Percentiles rank a stretch among this genome's conserved stretches.
Evolutionary conservation across 2,113 vertebrate genomes (phyloP).

Genomic region (Ictalurus furcatus): DNA sequence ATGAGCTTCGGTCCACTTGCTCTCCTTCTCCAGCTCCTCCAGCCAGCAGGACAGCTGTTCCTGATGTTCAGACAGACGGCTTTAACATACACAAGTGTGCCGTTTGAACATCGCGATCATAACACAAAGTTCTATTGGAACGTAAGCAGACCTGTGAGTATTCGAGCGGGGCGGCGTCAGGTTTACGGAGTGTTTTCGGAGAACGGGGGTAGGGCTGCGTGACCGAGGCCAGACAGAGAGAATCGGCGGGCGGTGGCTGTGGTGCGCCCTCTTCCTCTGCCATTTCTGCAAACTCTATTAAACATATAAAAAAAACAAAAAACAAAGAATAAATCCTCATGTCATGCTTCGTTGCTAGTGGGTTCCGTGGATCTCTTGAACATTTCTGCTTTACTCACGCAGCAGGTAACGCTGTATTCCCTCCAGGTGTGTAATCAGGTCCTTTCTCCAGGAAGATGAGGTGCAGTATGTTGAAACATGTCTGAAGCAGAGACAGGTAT

Average conservation of each 20-base stretch:
- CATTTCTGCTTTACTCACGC: not conserved
- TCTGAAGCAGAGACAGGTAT: not conserved
- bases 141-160: slow-evolving; percentile 36
- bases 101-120: not conserved
- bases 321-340: not conserved
- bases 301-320: not conserved
- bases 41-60: slow-evolving; percentile 62
- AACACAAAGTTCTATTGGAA: not conserved
- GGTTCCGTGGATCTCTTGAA: not conserved
- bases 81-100: not conserved
- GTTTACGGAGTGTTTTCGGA: slow-evolving; percentile 63
- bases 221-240: slow-evolving; percentile 15
- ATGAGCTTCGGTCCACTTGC: slow-evolving; percentile 62
- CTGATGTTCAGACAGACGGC: slow-evolving; percentile 52
- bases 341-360: not conserved
- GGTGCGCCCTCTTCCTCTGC: slow-evolving; percentile 41
- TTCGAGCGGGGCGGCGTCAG: not conserved
- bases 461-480: not conserved
- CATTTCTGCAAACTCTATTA: slow-evolving; percentile 57
- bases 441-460: not conserved
- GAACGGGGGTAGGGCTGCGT: slow-evolving; percentile 69
- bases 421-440: not conserved
- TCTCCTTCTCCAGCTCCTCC: slow-evolving; percentile 66
- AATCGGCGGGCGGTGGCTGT: slow-evolving; percentile 52
- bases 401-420: not conserved